Conservation (phyloP, 64 coral and sea anemone species). For the Montipora sp. region DNA sequence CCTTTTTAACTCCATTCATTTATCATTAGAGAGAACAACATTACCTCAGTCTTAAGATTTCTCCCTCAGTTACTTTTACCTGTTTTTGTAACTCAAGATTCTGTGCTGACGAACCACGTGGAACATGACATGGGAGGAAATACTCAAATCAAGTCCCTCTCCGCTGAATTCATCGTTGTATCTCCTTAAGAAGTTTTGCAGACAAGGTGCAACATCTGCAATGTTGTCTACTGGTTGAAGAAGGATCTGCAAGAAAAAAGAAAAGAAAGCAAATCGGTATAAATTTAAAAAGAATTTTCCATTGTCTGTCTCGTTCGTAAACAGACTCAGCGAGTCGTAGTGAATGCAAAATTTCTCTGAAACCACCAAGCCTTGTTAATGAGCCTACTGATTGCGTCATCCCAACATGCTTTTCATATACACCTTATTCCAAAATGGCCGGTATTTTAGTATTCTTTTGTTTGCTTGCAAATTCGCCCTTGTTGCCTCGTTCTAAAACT, state of each 20-base stretch:
- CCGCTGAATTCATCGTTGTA: constrained; percentile 94
- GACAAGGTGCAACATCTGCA: constrained; percentile 76
- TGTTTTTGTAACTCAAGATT: constrained; percentile 92
- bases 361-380: too few species aligned
- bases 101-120: constrained; percentile 92
- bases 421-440: too few species aligned
- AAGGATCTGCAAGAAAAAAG: constrained; percentile 51
- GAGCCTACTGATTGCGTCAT: too few species aligned
- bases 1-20: too few species aligned
- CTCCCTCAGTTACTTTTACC: constrained; percentile 30
- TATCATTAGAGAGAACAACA: too few species aligned
- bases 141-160: constrained; percentile 75
- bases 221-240: constrained; percentile 79
- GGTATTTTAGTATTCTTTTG: too few species aligned
- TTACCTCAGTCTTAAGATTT: too few species aligned
- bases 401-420: too few species aligned
- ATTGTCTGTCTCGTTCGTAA: not conserved
- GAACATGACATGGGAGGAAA: constrained; percentile 88
- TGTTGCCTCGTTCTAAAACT: too few species aligned
- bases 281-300: not conserved
- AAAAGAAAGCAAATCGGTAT: not conserved
- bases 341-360: too few species aligned
- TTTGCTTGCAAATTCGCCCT: too few species aligned
- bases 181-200: constrained; percentile 85
- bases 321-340: not conserved